Evolutionary conservation across 2,797 vertebrate genomes (phyloP).

Genomic region (Acrossocheilus wenchowensis): DNA sequence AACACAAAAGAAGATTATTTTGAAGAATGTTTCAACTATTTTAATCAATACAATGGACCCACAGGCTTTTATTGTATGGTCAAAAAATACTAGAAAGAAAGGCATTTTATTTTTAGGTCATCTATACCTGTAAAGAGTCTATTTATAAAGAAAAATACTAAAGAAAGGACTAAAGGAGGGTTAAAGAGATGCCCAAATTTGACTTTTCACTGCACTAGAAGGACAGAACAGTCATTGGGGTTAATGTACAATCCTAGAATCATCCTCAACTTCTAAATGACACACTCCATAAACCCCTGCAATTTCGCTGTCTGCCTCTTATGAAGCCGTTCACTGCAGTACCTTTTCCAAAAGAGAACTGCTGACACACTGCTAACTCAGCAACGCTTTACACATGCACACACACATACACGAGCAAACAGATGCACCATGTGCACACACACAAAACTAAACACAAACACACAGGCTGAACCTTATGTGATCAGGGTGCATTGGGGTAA

Average conservation of each 20-base stretch:
- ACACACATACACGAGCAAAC: constrained; percentile 11
- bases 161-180: neutral
- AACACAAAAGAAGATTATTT: neutral
- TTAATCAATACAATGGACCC: neutral
- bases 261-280: constrained; percentile 8
- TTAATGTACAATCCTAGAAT: constrained; percentile 5
- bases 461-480: neutral
- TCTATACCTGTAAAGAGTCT: neutral
- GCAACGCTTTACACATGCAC: constrained; percentile 57
- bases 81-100: neutral
- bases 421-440: constrained; percentile 26
- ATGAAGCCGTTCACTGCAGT: constrained; percentile 57
- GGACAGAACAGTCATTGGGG: neutral
- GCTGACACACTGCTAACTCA: constrained; percentile 75
- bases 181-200: neutral
- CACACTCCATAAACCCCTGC: constrained; percentile 9
- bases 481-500: constrained; percentile 18
- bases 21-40: neutral
- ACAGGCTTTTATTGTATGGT: neutral
- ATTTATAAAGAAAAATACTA: neutral
- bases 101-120: neutral
- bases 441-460: neutral
- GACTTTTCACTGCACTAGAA: constrained; percentile 13
- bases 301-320: constrained; percentile 3
- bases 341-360: constrained; percentile 57